These are phyloP conservation scores for Pseudoips prasinana DNA, from an alignment of 2,888 invertebrate genomes.

Conservation along the genomic window DNA sequence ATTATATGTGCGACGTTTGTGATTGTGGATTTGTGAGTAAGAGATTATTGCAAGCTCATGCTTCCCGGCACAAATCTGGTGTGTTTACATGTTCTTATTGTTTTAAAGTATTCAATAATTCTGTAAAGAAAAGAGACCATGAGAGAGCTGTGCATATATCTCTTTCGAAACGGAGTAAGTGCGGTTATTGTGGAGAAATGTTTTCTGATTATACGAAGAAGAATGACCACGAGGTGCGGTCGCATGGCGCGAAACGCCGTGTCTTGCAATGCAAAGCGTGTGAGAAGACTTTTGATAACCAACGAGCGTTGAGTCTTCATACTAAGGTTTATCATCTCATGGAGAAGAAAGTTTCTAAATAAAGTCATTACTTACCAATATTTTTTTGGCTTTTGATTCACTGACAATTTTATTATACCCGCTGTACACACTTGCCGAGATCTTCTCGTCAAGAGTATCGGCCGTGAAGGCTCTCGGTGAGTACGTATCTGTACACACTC, in stretches of 20 bases:
- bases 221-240: conserved; percentile 54
- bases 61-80: conserved; percentile 56
- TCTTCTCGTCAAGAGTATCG: too few species aligned
- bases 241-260: conserved; percentile 59
- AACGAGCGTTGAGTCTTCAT: conserved; percentile 70
- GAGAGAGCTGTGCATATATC: conserved; percentile 44
- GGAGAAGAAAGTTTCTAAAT: conserved; percentile 39
- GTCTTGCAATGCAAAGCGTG: conserved; percentile 70
- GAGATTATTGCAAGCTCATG: conserved; percentile 35
- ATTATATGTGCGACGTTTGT: conserved; percentile 75
- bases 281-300: conserved; percentile 69
- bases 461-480: too few species aligned
- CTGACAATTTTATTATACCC: too few species aligned
- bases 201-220: conserved; percentile 65
- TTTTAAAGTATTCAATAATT: conserved; percentile 44
- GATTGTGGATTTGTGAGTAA: conserved; percentile 66
- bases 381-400: too few species aligned
- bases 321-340: conserved; percentile 58
- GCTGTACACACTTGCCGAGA: too few species aligned
- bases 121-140: conserved; percentile 45
- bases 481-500: too few species aligned
- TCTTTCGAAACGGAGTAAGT: conserved; percentile 45
- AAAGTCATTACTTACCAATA: too few species aligned
- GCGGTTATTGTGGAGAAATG: conserved; percentile 55
- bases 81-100: conserved; percentile 43